Base-by-base conservation (phyloP, 2,888 invertebrate genomes). In the Agapetus fuscipes region DNA sequence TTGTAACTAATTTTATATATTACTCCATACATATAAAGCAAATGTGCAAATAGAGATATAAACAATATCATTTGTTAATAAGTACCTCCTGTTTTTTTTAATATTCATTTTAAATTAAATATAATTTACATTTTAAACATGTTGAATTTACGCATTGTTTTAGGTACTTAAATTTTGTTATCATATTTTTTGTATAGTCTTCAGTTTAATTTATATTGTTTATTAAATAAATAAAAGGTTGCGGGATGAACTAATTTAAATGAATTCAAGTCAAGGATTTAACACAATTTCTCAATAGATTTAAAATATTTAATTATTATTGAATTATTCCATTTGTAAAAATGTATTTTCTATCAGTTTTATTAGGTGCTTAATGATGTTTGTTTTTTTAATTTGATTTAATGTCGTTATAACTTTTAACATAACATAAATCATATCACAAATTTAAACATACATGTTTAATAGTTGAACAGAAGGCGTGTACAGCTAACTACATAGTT, bases 121-220 rank as follows among this genome's bases (percentile, higher is more conserved):
- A 6, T 20, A 20, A 20, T 20, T 20, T 20, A 20, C 20, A 9
- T 30, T 30, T n/a, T n/a, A n/a, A n/a, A n/a, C n/a, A 12, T 31
- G 17, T 40, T 40, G 29, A 35, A 16, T 40, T 41, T 44, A 33
- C 30, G 25, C 30, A 39, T 39, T 45, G 39, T 34, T 39, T n/a
- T 45, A 45, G 45, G 45, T 45, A 45, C 45, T 45, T 45, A 45
- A 41, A 42, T 28, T 24, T 45, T 41, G 30, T 41, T 41, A 32
- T 32, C 24, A 20, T 20, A 20, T 20, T 20, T 20, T 6, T 20
- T 6, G 20, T 20, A 6, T 20, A 20, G 9, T 6, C 9, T 6
- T 6, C 20, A 20, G 20, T 33, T 30, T 39, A 32, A 37, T 37
- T 37, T 37, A 37, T 31, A 37, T 27, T 16, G 28, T 34, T 36